A percentile compares a stretch with the other conserved stretches of the same genome.
Conservation (phyloP, 2,797 vertebrate genomes). For the Syncerus caffer region DNA sequence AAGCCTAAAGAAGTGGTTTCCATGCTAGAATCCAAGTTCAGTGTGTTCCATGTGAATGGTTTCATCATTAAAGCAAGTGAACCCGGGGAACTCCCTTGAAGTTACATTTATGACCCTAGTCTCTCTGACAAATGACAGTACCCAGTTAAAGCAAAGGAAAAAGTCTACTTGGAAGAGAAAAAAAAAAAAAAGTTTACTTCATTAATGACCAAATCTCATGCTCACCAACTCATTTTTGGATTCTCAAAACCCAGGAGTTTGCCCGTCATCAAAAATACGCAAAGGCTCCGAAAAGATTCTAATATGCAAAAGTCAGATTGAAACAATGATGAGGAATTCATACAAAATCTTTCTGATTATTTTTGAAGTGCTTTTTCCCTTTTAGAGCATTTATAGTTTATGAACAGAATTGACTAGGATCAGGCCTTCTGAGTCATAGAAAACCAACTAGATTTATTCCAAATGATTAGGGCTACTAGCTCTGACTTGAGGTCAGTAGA, state of each 20-base stretch:
- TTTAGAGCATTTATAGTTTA: neutral
- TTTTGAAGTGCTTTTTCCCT: neutral
- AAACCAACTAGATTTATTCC: neutral
- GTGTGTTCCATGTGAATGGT: neutral
- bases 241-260: constrained; percentile 10
- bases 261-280: neutral
- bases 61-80: constrained; percentile 4
- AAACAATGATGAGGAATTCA: neutral
- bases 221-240: neutral
- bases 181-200: neutral
- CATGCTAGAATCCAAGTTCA: neutral
- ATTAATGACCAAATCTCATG: neutral
- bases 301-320: neutral
- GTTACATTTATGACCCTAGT: neutral
- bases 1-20: constrained; percentile 9
- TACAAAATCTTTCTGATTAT: neutral
- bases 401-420: neutral
- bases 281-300: neutral
- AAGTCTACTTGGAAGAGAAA: neutral
- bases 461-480: neutral
- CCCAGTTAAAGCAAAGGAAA: neutral
- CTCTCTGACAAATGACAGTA: neutral
- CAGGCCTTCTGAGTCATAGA: neutral
- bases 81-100: neutral
- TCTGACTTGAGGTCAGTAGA: neutral